phyloP scores from a whole-genome alignment of 2,888 invertebrate species.

The Drosophila kuntzei region DNA sequence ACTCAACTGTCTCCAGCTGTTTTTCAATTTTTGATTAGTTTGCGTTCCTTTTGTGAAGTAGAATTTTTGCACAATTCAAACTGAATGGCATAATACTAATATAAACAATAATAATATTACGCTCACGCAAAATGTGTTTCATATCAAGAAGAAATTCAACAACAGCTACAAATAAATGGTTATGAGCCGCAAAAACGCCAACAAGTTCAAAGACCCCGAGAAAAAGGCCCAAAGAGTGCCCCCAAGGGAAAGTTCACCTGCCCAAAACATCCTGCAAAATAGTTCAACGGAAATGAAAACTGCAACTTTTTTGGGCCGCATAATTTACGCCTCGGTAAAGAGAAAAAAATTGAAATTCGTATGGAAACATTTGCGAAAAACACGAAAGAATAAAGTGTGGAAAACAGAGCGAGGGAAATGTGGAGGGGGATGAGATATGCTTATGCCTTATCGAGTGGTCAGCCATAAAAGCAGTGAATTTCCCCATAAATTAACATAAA shows the following conservation, averaged over 20 bases:
- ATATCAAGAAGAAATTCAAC: conserved; percentile 42
- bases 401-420: not conserved
- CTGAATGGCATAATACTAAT: conserved; percentile 27
- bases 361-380: conserved; percentile 56
- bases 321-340: conserved; percentile 27
- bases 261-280: conserved; percentile 51
- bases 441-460: conserved; percentile 52
- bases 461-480: conserved; percentile 43
- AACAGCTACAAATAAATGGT: conserved; percentile 32
- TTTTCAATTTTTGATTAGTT: conserved; percentile 31
- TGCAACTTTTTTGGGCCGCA: conserved; percentile 47
- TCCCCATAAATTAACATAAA: conserved; percentile 70
- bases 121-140: conserved; percentile 64
- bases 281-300: conserved; percentile 73
- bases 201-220: conserved; percentile 67
- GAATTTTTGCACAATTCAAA: conserved; percentile 19
- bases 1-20: conserved; percentile 46
- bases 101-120: conserved; percentile 44
- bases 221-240: conserved; percentile 5
- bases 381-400: conserved; percentile 31
- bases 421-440: too few species aligned
- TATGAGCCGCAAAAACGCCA: conserved; percentile 71
- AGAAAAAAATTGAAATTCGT: conserved; percentile 24
- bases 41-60: not conserved
- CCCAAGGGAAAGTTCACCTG: conserved; percentile 20